Base-by-base conservation (phyloP, 1,140 invertebrate species). In the Sitophilus oryzae region DNA sequence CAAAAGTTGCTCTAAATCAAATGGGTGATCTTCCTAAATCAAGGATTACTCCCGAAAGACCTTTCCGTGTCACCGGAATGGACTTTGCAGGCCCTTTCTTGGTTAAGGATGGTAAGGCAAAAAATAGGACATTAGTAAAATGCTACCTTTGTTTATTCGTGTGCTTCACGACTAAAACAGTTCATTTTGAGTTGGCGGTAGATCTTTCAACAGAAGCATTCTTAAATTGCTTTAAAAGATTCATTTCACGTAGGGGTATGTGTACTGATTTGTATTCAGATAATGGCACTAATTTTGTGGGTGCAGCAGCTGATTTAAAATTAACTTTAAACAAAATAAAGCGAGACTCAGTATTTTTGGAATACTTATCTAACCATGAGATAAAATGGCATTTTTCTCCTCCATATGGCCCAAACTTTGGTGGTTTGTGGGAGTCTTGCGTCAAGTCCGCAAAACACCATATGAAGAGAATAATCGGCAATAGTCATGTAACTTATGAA, bases 191-290 rank as follows among this genome's bases (percentile, higher is more conserved):
- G 30, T 18, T 21, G n/a, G 40, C 20, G 2, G 15, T 15, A 8
- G 40, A 42, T 42, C 20, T 42, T 8, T 19, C 15, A 19, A 8
- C 5, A 2, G 16, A 18, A 64, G 14, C 69, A 2, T 73, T 74
- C 56, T 36, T 73, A 3, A 59, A 60, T 37, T 60, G 65, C 2
- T 52, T 74, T 14, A 42, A 64, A 18, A 35, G 71, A 18, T 74
- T 71, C 40, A 59, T 61, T 9, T 19, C 50, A 15, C 25, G 65
- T 3, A 30, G 71, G 42, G 67, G 68, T 16, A 37, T 47, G 14
- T 59, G 59, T 19, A 38, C 11, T 0, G 41, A 41, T 9, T 54
- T 68, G 2, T 63, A 58, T 48, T 56, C 42, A 9, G 66, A 66
- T 42, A 60, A 61, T 45, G 64, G 60, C 0, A 61, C 56, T 2